phyloP scores from a whole-genome alignment of 2,113 vertebrate species.

The Leptosomus discolor region DNA sequence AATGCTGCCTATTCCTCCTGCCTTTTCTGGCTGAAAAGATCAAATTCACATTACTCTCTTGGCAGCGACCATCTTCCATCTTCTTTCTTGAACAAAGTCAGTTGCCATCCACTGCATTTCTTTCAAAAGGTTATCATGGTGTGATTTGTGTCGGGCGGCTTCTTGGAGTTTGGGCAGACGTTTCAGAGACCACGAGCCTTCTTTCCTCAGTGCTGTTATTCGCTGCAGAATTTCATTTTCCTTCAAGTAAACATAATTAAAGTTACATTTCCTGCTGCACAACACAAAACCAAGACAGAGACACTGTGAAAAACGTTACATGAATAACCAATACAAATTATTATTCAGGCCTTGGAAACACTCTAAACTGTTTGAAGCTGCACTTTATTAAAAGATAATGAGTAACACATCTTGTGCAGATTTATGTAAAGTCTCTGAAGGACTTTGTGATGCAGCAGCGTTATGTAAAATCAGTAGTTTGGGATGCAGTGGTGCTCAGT shows the following conservation, averaged over 20 bases:
- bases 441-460: not conserved
- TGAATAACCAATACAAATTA: not conserved
- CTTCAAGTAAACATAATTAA: slow-evolving; percentile 21
- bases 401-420: not conserved
- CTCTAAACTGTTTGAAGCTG: not conserved
- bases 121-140: slow-evolving; percentile 88
- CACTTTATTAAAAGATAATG: not conserved
- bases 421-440: not conserved
- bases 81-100: slow-evolving; percentile 88
- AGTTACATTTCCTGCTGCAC: not conserved
- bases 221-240: slow-evolving; percentile 80
- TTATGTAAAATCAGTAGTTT: not conserved
- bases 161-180: slow-evolving; percentile 87
- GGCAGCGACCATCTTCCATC: slow-evolving; percentile 85
- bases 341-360: not conserved
- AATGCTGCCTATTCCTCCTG: slow-evolving; percentile 48
- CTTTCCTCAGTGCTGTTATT: slow-evolving; percentile 80
- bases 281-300: not conserved
- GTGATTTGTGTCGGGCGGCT: slow-evolving; percentile 80
- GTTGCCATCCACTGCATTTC: slow-evolving; percentile 94
- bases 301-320: not conserved
- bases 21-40: not conserved
- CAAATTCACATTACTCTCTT: slow-evolving; percentile 77
- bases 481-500: not conserved
- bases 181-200: slow-evolving; percentile 86